These are phyloP conservation scores for Himalopsyche tibetana DNA, from an alignment of 2,888 invertebrate genomes.

Conservation along the genomic window DNA sequence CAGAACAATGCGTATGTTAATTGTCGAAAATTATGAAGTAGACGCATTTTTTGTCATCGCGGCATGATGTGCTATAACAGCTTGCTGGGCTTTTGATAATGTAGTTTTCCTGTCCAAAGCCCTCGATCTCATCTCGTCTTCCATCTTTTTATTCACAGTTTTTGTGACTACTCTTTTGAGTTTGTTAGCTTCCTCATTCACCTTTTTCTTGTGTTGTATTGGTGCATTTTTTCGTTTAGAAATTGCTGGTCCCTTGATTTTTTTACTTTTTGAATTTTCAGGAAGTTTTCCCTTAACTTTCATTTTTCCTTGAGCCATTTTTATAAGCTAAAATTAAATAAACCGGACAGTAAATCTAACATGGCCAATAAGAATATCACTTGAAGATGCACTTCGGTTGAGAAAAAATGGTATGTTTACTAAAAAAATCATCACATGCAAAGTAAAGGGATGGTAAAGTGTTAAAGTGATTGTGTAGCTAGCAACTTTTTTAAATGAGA, in stretches of 20 bases:
- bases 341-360: too few species aligned
- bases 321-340: background rate
- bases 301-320: slow-evolving; percentile 83
- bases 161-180: slow-evolving; percentile 82
- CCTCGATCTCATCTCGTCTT: slow-evolving; percentile 80
- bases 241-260: slow-evolving; percentile 75
- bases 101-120: slow-evolving; percentile 76
- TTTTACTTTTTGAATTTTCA: slow-evolving; percentile 74
- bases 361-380: too few species aligned
- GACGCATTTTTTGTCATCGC: slow-evolving; percentile 49
- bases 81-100: slow-evolving; percentile 75
- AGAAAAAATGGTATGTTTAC: too few species aligned
- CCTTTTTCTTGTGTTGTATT: slow-evolving; percentile 79
- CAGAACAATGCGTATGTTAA: background rate
- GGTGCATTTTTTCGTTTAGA: slow-evolving; percentile 81
- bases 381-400: too few species aligned
- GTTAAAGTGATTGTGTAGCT: too few species aligned
- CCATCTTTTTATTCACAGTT: slow-evolving; percentile 83
- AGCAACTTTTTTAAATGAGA: too few species aligned
- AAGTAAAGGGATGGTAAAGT: too few species aligned
- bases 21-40: background rate
- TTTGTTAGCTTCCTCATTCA: slow-evolving; percentile 78
- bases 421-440: too few species aligned
- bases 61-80: slow-evolving; percentile 57
- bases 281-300: slow-evolving; percentile 82